Conservation (phyloP, 2,888 invertebrate genomes). For the Agonum fuliginosum region DNA sequence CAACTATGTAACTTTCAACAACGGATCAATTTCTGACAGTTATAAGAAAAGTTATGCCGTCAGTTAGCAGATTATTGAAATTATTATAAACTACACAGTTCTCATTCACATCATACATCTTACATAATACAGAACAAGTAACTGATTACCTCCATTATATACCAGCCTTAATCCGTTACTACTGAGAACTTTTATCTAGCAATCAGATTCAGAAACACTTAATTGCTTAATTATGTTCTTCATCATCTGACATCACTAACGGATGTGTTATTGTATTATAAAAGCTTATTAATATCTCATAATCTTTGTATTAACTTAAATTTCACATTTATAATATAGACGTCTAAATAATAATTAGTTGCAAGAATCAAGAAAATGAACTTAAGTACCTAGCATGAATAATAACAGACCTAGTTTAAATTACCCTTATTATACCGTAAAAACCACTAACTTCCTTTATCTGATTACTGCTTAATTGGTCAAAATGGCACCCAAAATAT, state of each 20-base stretch:
- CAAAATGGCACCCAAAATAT: neutral
- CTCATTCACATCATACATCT: too few species aligned
- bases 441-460: neutral
- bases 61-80: too few species aligned
- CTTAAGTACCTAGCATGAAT: neutral
- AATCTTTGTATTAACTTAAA: too few species aligned
- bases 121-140: too few species aligned
- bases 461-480: neutral
- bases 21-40: too few species aligned
- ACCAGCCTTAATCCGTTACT: slow-evolving; percentile 2
- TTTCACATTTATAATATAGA: too few species aligned
- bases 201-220: neutral
- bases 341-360: slow-evolving; percentile 4
- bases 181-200: neutral
- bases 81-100: too few species aligned
- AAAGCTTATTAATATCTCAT: neutral
- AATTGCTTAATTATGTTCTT: slow-evolving; percentile 21
- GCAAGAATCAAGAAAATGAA: neutral
- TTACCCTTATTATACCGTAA: slow-evolving; percentile 6
- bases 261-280: too few species aligned
- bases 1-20: too few species aligned
- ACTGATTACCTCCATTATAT: too few species aligned
- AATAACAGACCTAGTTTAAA: neutral
- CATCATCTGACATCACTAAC: neutral
- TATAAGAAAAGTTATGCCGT: too few species aligned